Evolutionary conservation across 2,888 invertebrate genomes (phyloP).

Genomic region (Drymonia ruficornis): DNA sequence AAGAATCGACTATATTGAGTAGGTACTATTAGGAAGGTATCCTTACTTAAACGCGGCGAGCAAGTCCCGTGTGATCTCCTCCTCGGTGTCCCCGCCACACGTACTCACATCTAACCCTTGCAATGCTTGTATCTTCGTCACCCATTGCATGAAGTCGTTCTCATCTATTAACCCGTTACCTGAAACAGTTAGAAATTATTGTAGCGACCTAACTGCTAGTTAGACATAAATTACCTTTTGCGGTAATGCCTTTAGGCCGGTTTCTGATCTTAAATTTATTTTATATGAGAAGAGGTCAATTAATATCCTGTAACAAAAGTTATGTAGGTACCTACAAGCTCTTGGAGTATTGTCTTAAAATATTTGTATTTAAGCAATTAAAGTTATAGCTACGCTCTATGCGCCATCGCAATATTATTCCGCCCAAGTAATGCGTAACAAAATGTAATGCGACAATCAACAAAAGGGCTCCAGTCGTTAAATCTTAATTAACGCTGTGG

Average conservation of each 20-base stretch:
- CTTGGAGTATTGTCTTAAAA: too few species aligned
- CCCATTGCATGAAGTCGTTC: slow-evolving; percentile 91
- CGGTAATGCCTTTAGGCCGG: too few species aligned
- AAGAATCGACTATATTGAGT: too few species aligned
- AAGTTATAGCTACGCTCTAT: too few species aligned
- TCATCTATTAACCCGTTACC: slow-evolving; percentile 91
- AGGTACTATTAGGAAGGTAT: neutral
- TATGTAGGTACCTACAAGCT: too few species aligned
- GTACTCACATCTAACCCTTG: slow-evolving; percentile 85
- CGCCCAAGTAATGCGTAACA: slow-evolving; percentile 40
- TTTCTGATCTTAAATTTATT: too few species aligned
- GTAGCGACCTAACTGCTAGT: neutral
- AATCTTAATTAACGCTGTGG: slow-evolving; percentile 66
- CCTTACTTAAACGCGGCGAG: slow-evolving; percentile 92
- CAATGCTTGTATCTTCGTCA: slow-evolving; percentile 89
- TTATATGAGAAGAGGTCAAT: too few species aligned
- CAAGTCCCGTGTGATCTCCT: slow-evolving; percentile 90
- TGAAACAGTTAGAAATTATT: slow-evolving; percentile 61
- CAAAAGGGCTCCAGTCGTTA: slow-evolving; percentile 62
- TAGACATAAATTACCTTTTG: too few species aligned
- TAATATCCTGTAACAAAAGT: too few species aligned
- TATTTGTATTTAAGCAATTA: too few species aligned
- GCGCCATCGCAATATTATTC: slow-evolving; percentile 12
- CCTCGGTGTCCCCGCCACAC: slow-evolving; percentile 83
- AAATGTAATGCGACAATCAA: slow-evolving; percentile 56